These are phyloP conservation scores for Colostygia pectinataria DNA, from an alignment of 2,888 invertebrate genomes.

Conservation along the genomic window DNA sequence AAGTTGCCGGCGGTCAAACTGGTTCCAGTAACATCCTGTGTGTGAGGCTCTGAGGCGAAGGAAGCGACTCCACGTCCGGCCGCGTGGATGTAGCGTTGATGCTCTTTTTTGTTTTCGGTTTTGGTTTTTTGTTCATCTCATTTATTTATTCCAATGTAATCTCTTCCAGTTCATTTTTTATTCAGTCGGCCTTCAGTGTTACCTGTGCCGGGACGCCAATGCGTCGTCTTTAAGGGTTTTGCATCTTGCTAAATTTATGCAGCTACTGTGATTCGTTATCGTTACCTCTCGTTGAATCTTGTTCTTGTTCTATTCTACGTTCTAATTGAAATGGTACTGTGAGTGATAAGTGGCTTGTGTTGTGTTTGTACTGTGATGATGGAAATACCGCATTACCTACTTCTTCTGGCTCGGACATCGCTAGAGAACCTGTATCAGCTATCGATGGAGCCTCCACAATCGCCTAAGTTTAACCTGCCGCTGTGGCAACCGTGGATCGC, in stretches of 20 bases:
- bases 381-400: constrained; percentile 75
- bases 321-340: constrained; percentile 31
- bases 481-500: constrained; percentile 79
- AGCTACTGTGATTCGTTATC: constrained; percentile 14
- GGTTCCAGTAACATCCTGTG: constrained; percentile 67
- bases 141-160: constrained; percentile 84
- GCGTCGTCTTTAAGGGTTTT: constrained; percentile 57
- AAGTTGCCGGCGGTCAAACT: constrained; percentile 39
- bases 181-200: constrained; percentile 82
- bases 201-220: constrained; percentile 79
- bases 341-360: constrained; percentile 46
- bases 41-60: constrained; percentile 62
- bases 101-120: constrained; percentile 77
- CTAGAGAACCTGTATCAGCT: constrained; percentile 58
- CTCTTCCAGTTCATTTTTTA: constrained; percentile 82
- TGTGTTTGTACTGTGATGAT: constrained; percentile 65
- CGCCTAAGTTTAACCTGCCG: constrained; percentile 77
- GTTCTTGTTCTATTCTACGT: constrained; percentile 3
- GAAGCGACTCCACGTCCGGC: constrained; percentile 82
- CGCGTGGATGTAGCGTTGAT: constrained; percentile 81
- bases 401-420: constrained; percentile 70
- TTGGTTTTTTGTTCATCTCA: constrained; percentile 83
- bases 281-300: not conserved
- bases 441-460: constrained; percentile 78
- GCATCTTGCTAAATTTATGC: constrained; percentile 43